A percentile compares a stretch with the other conserved stretches of the same genome.
phyloP scores from a whole-genome alignment of 1,140 invertebrate genomes.

The Ceratina japonica region DNA sequence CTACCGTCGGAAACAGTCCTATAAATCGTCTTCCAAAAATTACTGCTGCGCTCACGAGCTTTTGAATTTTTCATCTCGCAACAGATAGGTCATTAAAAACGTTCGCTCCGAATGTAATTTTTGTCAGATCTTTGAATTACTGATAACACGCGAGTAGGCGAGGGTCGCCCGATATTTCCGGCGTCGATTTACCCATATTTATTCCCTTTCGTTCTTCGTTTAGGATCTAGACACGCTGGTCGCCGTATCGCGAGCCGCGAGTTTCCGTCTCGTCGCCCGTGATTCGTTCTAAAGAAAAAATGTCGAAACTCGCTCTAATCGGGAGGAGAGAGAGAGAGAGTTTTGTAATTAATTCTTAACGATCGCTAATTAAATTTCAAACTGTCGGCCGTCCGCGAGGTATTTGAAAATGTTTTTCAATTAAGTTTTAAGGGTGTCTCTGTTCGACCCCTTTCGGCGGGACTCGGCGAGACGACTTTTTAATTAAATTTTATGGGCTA shows the following conservation, averaged over 20 bases:
- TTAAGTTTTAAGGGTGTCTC: constrained; percentile 15
- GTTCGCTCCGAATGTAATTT: too few relatives aligned
- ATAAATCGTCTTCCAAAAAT: background rate
- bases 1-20: constrained; percentile 27
- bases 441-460: background rate
- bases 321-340: too few relatives aligned
- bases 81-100: background rate
- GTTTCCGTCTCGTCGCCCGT: background rate
- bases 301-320: background rate
- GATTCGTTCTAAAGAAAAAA: background rate
- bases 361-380: constrained; percentile 39
- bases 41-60: background rate
- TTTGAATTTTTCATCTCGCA: background rate
- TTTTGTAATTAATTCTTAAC: constrained; percentile 12
- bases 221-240: constrained; percentile 4
- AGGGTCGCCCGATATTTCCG: too few relatives aligned
- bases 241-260: background rate
- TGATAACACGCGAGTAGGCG: too few relatives aligned
- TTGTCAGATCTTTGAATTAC: too few relatives aligned
- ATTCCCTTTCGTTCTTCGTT: constrained; percentile 28
- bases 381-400: background rate
- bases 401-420: constrained; percentile 21
- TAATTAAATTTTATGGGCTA: constrained; percentile 17
- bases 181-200: background rate
- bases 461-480: background rate